phyloP scores from a whole-genome alignment of 2,797 vertebrate species.

The Pachyuromys duprasi region DNA sequence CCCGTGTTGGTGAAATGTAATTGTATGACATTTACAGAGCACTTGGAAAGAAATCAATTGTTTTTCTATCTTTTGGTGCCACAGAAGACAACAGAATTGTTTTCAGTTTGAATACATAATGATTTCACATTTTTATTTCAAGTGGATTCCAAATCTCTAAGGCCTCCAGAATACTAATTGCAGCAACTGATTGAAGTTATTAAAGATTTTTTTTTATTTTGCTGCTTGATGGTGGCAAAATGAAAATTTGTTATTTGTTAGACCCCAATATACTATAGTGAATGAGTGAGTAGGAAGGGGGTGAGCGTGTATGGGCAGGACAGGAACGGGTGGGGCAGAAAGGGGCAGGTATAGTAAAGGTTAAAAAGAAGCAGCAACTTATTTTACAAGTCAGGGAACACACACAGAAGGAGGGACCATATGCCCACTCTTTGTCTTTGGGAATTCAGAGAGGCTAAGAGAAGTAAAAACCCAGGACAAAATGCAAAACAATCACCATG shows the following conservation, averaged over 20 bases:
- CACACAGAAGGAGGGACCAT: background rate
- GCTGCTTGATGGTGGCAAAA: background rate
- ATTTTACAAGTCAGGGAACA: background rate
- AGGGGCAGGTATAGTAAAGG: background rate
- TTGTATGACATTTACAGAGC: slow-evolving; percentile 64
- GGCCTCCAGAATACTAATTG: background rate
- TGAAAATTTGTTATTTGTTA: background rate
- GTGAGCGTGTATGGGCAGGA: background rate
- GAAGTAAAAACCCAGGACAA: background rate
- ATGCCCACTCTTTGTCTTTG: background rate
- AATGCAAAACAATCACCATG: background rate
- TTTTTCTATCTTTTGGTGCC: slow-evolving; percentile 36
- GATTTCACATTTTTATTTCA: slow-evolving; percentile 39
- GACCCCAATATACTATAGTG: background rate
- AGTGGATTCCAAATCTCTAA: slow-evolving; percentile 28
- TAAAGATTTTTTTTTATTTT: background rate
- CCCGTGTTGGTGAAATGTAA: slow-evolving; percentile 19
- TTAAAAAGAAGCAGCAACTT: background rate
- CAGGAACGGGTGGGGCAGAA: too few species aligned
- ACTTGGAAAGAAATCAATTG: slow-evolving; percentile 12
- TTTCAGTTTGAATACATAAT: slow-evolving; percentile 54
- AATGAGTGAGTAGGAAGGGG: slow-evolving; percentile 14
- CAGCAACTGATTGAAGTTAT: slow-evolving; percentile 33
- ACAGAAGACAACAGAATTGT: background rate
- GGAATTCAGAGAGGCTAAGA: background rate